These are phyloP conservation scores for Enteromius anoplus DNA, from an alignment of 2,797 vertebrate species.

Conservation along the genomic window DNA sequence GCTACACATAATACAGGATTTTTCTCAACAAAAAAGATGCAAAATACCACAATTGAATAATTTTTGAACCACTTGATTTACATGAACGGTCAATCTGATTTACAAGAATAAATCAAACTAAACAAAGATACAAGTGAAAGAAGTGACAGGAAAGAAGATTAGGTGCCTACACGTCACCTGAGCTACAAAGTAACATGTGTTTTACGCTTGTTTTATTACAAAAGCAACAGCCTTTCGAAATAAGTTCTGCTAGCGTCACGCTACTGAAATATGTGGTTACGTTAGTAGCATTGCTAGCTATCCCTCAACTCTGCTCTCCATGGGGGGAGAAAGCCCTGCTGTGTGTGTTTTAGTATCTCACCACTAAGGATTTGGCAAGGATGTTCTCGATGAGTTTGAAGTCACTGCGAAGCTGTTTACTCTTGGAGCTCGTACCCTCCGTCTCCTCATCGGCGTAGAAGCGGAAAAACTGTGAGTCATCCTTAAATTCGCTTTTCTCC, in stretches of 20 bases:
- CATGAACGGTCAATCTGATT: not conserved
- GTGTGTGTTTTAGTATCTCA: conserved; percentile 69
- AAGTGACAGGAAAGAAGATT: not conserved
- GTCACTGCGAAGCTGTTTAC: conserved; percentile 93
- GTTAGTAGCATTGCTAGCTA: not conserved
- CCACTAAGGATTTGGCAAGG: conserved; percentile 92
- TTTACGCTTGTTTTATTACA: not conserved
- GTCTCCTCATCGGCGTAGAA: conserved; percentile 98
- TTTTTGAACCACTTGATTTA: not conserved
- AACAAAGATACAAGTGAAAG: not conserved
- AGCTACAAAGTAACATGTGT: not conserved
- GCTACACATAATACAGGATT: not conserved
- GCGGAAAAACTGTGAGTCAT: conserved; percentile 97
- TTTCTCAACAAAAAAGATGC: not conserved
- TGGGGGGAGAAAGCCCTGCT: not conserved
- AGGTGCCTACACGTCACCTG: not conserved
- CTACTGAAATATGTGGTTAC: not conserved
- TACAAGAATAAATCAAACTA: not conserved
- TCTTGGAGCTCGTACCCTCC: conserved; percentile 91
- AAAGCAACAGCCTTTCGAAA: not conserved
- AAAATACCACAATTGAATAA: not conserved
- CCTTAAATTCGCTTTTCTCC: conserved; percentile 98
- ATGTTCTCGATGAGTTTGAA: conserved; percentile 98
- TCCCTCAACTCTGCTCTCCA: not conserved
- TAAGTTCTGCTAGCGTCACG: not conserved